Conservation (phyloP, 2,888 invertebrate genomes). For the Boloria selene region DNA sequence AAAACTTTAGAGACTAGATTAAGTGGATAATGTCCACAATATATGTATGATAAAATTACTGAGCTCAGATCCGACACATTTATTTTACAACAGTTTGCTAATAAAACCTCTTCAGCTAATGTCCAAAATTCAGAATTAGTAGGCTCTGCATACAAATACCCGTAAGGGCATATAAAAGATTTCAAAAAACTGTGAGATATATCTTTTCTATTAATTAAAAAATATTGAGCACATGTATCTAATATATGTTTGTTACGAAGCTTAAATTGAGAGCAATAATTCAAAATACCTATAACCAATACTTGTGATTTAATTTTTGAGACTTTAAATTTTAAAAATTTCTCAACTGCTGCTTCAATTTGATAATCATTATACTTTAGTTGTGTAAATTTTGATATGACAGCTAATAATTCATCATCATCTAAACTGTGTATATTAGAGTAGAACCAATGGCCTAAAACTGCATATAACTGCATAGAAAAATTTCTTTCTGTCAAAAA, state of each 20-base stretch:
- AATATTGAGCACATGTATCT: conserved; percentile 81
- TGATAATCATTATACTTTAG: conserved; percentile 80
- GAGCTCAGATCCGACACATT: conserved; percentile 81
- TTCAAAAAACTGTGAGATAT: conserved; percentile 81
- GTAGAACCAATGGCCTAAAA: conserved; percentile 81
- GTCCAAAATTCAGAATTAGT: conserved; percentile 81
- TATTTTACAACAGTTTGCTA: conserved; percentile 81
- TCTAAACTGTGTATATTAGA: conserved; percentile 83
- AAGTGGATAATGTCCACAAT: conserved; percentile 83
- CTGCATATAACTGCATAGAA: conserved; percentile 66
- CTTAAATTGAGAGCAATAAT: conserved; percentile 83
- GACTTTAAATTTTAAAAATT: conserved; percentile 82
- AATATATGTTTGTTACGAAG: conserved; percentile 82
- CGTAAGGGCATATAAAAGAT: conserved; percentile 83
- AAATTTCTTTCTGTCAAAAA: conserved; percentile 66
- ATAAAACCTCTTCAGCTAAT: conserved; percentile 76
- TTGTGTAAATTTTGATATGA: conserved; percentile 79
- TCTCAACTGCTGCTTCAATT: conserved; percentile 83
- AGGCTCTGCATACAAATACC: conserved; percentile 83
- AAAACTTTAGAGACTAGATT: conserved; percentile 83
- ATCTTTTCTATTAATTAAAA: conserved; percentile 68
- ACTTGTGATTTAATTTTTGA: conserved; percentile 71
- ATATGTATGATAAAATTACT: conserved; percentile 84
- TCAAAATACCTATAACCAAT: conserved; percentile 83
- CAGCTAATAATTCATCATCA: conserved; percentile 80